phyloP scores from a whole-genome alignment of 2,797 vertebrate species.

The Pangasius larnaudii region DNA sequence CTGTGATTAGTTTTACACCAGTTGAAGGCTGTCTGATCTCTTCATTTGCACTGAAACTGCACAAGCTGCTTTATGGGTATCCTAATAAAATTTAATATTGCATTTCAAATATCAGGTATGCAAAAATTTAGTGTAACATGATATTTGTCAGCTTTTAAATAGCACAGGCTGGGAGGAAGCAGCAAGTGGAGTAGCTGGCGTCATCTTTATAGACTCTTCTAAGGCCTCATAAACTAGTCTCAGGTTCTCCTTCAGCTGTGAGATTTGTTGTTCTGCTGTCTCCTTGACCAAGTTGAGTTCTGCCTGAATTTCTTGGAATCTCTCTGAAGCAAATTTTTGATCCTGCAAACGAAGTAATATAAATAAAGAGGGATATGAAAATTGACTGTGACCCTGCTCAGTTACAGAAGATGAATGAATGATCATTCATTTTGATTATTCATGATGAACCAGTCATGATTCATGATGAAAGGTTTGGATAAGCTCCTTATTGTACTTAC shows the following conservation, averaged over 20 bases:
- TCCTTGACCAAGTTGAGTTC: constrained; percentile 69
- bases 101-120: not conserved
- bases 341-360: constrained; percentile 62
- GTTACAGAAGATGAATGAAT: not conserved
- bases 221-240: constrained; percentile 68
- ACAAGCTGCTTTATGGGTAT: not conserved
- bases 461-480: not conserved
- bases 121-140: not conserved
- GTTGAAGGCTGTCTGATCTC: not conserved
- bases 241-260: constrained; percentile 72
- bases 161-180: not conserved
- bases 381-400: not conserved
- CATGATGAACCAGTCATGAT: not conserved
- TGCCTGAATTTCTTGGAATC: constrained; percentile 64
- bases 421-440: not conserved
- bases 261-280: constrained; percentile 61
- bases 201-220: constrained; percentile 39
- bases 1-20: not conserved
- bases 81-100: not conserved
- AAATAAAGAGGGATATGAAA: not conserved
- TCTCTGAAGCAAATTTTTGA: constrained; percentile 65
- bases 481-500: constrained; percentile 54
- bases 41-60: not conserved
- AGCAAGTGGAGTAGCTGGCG: not conserved
- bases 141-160: constrained; percentile 4